Evolutionary conservation across 1,140 invertebrate genomes (phyloP).

Genomic region (Penaeus japonicus): DNA sequence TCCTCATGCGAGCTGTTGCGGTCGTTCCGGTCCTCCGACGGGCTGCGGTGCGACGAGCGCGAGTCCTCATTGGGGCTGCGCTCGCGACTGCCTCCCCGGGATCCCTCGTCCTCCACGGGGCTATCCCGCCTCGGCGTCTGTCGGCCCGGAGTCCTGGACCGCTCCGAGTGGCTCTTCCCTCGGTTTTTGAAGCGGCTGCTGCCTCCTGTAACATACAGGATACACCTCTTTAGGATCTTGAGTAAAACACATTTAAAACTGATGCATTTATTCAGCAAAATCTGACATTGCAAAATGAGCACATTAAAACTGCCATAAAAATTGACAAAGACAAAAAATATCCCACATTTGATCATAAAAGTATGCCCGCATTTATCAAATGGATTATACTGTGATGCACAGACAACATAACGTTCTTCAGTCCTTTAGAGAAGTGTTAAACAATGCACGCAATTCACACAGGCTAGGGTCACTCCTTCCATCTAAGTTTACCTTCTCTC

Average conservation of each 20-base stretch:
- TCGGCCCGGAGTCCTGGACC: constrained; percentile 55
- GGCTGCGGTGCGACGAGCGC: not conserved
- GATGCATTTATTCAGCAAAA: constrained; percentile 52
- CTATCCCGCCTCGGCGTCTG: constrained; percentile 40
- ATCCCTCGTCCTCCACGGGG: constrained; percentile 28
- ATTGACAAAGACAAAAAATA: constrained; percentile 39
- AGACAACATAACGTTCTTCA: constrained; percentile 43
- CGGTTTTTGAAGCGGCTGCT: constrained; percentile 54
- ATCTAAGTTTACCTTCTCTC: constrained; percentile 59
- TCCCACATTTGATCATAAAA: constrained; percentile 7
- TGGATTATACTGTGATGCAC: constrained; percentile 48
- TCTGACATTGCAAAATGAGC: constrained; percentile 51
- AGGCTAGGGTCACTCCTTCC: constrained; percentile 50
- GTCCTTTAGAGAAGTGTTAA: constrained; percentile 40
- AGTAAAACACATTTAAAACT: constrained; percentile 45
- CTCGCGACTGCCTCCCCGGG: constrained; percentile 17
- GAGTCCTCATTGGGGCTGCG: not conserved
- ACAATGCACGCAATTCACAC: constrained; percentile 40
- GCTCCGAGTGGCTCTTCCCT: constrained; percentile 48
- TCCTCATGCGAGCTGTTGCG: constrained; percentile 20
- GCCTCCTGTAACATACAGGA: constrained; percentile 59
- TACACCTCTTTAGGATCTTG: constrained; percentile 42
- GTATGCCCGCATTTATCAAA: constrained; percentile 28
- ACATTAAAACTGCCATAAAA: constrained; percentile 33
- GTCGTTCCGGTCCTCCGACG: not conserved